Evolutionary conservation across 1,140 invertebrate genomes (phyloP).

Genomic region (Dermatophagoides farinae): DNA sequence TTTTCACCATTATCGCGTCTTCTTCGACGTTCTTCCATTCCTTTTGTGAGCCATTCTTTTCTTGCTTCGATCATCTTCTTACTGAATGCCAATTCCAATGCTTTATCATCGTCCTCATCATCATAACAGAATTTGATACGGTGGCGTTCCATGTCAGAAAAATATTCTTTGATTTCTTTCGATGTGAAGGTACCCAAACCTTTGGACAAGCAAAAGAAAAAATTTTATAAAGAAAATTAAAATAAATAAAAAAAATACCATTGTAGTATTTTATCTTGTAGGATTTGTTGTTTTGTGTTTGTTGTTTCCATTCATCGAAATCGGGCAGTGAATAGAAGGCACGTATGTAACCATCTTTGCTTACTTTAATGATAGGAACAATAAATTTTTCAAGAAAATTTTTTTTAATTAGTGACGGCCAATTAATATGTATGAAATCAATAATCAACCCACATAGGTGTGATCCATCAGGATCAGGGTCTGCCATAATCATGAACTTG

Average conservation of each 20-base stretch:
- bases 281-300: constrained; percentile 74
- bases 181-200: constrained; percentile 97
- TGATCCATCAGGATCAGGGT: constrained; percentile 90
- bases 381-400: constrained; percentile 89
- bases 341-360: constrained; percentile 44
- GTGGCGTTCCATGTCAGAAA: constrained; percentile 81
- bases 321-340: constrained; percentile 94
- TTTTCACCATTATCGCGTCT: constrained; percentile 67
- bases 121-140: constrained; percentile 72
- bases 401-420: constrained; percentile 71
- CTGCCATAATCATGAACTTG: constrained; percentile 99
- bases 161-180: constrained; percentile 97
- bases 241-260: constrained; percentile 23
- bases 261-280: constrained; percentile 98
- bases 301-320: constrained; percentile 89
- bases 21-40: constrained; percentile 86
- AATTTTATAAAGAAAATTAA: too few species aligned
- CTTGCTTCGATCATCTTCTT: constrained; percentile 84
- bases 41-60: constrained; percentile 90
- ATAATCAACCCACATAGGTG: constrained; percentile 98
- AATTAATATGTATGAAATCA: constrained; percentile 97
- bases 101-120: constrained; percentile 67
- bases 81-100: constrained; percentile 87
- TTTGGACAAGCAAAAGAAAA: neutral
- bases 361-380: constrained; percentile 94